phyloP scores from a whole-genome alignment of 2,113 vertebrate genomes.

The Dinomys branickii region DNA sequence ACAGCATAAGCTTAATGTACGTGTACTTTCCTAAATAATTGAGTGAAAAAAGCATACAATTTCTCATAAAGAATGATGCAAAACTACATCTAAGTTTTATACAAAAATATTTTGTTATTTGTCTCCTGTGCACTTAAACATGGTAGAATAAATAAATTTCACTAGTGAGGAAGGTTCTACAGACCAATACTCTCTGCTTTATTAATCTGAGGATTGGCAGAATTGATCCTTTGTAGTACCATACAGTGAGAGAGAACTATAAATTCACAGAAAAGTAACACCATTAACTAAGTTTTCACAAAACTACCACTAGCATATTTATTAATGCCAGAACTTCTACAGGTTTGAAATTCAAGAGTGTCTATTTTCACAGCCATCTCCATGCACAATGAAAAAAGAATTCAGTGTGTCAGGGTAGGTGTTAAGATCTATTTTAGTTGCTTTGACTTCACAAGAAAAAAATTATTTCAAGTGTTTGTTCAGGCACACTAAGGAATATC shows the following conservation, averaged over 20 bases:
- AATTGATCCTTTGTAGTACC: neutral
- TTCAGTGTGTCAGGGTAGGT: neutral
- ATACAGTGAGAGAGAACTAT: neutral
- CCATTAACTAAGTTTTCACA: neutral
- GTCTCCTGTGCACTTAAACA: neutral
- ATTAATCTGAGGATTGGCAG: neutral
- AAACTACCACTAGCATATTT: neutral
- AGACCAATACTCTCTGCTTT: neutral
- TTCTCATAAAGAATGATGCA: neutral
- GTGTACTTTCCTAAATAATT: neutral
- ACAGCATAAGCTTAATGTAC: neutral
- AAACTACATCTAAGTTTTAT: neutral
- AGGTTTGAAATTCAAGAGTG: neutral
- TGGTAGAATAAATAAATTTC: neutral
- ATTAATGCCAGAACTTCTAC: neutral
- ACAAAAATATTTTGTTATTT: neutral
- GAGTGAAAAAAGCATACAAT: neutral
- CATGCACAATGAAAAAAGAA: neutral
- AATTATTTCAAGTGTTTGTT: neutral
- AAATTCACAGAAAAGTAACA: neutral
- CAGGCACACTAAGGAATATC: neutral
- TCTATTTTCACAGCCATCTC: neutral
- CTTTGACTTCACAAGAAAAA: neutral
- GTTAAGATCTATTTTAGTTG: neutral
- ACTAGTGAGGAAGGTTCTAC: neutral